Base-by-base conservation (phyloP, 2,113 vertebrate species). In the Trematomus loennbergii region DNA sequence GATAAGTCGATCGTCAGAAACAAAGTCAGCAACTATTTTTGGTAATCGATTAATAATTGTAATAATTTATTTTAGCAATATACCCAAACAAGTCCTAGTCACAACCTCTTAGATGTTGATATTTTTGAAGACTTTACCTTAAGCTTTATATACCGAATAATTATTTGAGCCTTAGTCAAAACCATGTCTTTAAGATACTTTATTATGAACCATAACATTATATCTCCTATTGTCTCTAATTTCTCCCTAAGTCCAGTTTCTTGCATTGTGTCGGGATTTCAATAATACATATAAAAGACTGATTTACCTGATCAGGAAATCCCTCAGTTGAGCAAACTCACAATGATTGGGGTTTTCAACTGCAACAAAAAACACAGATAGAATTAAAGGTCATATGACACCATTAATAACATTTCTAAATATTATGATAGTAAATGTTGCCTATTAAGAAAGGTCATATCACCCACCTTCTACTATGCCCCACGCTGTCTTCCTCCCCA, bases 321-420 rank as follows among this genome's bases (percentile, higher is more conserved):
- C 97, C 92, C 98, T 96, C 79, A 99, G 96, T 40, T 96, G 95
- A 77, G 97, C 96, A 93, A 99, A 99, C 95, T 99, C 98, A 90
- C 98, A 99, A 92, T 99, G 98, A 93, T 91, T 96, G 87, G 97
- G 95, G 88, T 99, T 99, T 95, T 99, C 98, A 95, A 99, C 98
- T 99, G 90, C 46, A 90, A 91, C 7, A 91, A 94, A 90, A 54
- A 66, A 91, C 91, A 84, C 10, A 12, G 12, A 53, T 4, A 78
- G 15, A 75, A 46, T 64, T 16, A 74, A 33, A 64, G 17, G 11
- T n/a, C 12, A 48, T 12, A 43, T 48, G 18, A 12, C 0, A 40
- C 1, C 20, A 71, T 73, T 12, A 22, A 17, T 36, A 60, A 22
- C 5, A 58, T 22, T 22, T 33, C 25, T 25, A 10, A 43, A 40